These are phyloP conservation scores for Idaea dimidiata DNA, from an alignment of 2,888 invertebrate species.

Conservation along the genomic window DNA sequence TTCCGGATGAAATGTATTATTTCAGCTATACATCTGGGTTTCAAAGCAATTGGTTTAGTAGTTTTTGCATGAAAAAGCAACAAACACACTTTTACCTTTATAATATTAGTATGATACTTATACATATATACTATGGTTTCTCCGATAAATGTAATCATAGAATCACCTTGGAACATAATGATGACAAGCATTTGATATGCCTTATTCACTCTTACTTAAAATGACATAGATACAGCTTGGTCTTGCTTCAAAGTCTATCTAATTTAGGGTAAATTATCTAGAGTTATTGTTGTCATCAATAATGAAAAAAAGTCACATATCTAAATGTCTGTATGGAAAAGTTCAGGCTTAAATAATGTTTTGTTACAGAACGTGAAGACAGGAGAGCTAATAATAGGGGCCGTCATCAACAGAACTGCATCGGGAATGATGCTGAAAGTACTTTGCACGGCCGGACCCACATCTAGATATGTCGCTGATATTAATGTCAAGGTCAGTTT, in stretches of 20 bases:
- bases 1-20: not conserved
- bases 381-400: constrained; percentile 90
- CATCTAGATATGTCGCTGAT: constrained; percentile 90
- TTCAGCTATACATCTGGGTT: not conserved
- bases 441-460: constrained; percentile 90
- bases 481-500: constrained; percentile 89
- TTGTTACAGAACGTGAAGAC: constrained; percentile 82
- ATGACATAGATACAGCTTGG: too few species aligned
- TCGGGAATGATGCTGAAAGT: constrained; percentile 90
- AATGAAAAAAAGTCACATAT: too few species aligned
- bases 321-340: too few species aligned
- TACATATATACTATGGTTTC: not conserved
- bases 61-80: not conserved
- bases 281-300: too few species aligned
- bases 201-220: too few species aligned
- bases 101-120: too few species aligned
- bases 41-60: not conserved
- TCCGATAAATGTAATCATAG: too few species aligned
- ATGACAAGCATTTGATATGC: too few species aligned
- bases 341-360: constrained; percentile 7
- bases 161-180: too few species aligned
- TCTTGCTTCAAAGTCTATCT: too few species aligned
- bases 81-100: too few species aligned
- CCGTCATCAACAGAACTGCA: constrained; percentile 87
- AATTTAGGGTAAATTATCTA: too few species aligned